A percentile compares a stretch with the other conserved stretches of the same genome.
phyloP scores from a whole-genome alignment of 2,888 invertebrate species.

The Leucoptera coffeella region DNA sequence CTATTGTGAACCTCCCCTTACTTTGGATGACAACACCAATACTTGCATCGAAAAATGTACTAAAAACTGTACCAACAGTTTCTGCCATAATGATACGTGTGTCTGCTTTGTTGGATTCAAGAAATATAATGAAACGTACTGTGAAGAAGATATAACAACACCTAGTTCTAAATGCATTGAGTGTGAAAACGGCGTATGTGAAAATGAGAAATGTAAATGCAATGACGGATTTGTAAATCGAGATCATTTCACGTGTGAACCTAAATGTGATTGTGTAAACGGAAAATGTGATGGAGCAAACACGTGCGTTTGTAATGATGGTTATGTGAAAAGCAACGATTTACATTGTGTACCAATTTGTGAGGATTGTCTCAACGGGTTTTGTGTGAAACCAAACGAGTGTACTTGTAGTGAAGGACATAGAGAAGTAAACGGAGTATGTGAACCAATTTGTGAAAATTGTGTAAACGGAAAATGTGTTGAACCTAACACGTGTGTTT shows the following conservation, averaged over 20 bases:
- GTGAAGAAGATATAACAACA: too few species aligned
- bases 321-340: not conserved
- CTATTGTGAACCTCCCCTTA: slow-evolving; percentile 19
- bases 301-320: slow-evolving; percentile 18
- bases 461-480: slow-evolving; percentile 49
- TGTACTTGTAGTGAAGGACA: too few species aligned
- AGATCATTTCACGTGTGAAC: too few species aligned
- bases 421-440: slow-evolving; percentile 2
- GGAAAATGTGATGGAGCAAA: slow-evolving; percentile 20
- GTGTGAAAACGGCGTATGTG: not conserved
- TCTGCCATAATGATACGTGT: not conserved
- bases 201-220: not conserved
- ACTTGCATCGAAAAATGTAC: slow-evolving; percentile 13
- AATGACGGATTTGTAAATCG: not conserved
- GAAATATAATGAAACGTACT: not conserved
- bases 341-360: slow-evolving; percentile 11
- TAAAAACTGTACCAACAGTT: not conserved
- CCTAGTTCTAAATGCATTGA: too few species aligned
- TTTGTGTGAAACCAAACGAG: too few species aligned
- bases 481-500: slow-evolving; percentile 54
- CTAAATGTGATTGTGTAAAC: slow-evolving; percentile 28
- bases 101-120: not conserved
- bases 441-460: slow-evolving; percentile 8
- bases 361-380: too few species aligned
- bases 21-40: slow-evolving; percentile 18